Evolutionary conservation across 2,888 invertebrate genomes (phyloP), one percentile per base, ranked within the genome.

Genomic region (Orchestes rusci): DNA sequence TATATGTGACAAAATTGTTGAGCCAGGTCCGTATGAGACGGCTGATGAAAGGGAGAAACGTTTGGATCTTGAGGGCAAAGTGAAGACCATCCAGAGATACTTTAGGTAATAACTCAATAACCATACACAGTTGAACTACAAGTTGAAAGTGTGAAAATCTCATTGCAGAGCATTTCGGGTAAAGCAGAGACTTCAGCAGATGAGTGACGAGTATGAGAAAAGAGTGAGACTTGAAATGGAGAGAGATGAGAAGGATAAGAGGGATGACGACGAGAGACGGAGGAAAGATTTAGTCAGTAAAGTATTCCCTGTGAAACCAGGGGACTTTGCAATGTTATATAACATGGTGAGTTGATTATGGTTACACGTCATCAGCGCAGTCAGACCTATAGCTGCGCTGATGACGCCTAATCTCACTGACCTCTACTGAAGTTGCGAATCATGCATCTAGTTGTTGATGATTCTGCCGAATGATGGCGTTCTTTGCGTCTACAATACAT

Each of bases 301-400:
- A 65, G 78, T 79, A n/a, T 81, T 79, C 60, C 87, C 87, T 0
- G 74, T 74, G 56, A 76, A 79, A 3, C 75, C 78, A 43, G 75
- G 77, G 55, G 87, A 87, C 63, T 88, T 87, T 57, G 80, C 82
- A 54, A 75, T 84, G 68, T 68, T 88, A 2, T 84, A 81, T 59
- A 73, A 76, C 15, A 75, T 79, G 76, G 51, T 51, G 20, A 16
- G 43, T 31, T 17, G 3, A 2, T 8, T n/a, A 19, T 8, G 15
- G 10, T 8, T 17, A 32, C n/a, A n/a, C n/a, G n/a, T n/a, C n/a
- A n/a, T n/a, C n/a, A n/a, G n/a, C n/a, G n/a, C n/a, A n/a, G n/a
- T n/a, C n/a, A n/a, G n/a, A n/a, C n/a, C n/a, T n/a, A n/a, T n/a
- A n/a, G n/a, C n/a, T n/a, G n/a, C n/a, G n/a, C n/a, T n/a, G n/a